These are phyloP conservation scores for Melanotaenia nigrans DNA, from an alignment of 2,797 vertebrate species.

Conservation along the genomic window DNA sequence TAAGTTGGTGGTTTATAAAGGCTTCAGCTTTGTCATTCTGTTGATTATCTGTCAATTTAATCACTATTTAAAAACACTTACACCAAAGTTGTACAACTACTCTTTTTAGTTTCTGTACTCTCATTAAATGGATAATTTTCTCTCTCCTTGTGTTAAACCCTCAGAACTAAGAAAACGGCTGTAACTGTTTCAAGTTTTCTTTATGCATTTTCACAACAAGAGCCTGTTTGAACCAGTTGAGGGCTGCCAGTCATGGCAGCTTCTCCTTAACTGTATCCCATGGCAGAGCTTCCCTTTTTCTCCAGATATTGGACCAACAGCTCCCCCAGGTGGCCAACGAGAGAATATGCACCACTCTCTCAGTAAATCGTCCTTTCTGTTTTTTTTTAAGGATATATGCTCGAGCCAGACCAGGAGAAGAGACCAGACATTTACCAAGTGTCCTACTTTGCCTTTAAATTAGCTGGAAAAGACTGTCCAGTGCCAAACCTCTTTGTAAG, in stretches of 20 bases:
- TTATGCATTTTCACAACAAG: constrained; percentile 13
- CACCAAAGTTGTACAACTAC: not conserved
- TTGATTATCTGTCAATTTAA: too few species aligned
- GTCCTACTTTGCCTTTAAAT: constrained; percentile 94
- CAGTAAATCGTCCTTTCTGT: not conserved
- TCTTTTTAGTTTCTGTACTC: not conserved
- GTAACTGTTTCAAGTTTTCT: not conserved
- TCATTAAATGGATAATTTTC: not conserved
- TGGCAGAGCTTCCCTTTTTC: not conserved
- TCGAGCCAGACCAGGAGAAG: constrained; percentile 93
- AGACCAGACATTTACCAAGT: constrained; percentile 98
- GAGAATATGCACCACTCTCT: constrained; percentile 1
- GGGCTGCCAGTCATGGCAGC: constrained; percentile 19
- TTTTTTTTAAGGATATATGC: constrained; percentile 90
- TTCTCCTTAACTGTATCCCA: constrained; percentile 27
- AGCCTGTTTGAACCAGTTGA: constrained; percentile 54
- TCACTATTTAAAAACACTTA: not conserved
- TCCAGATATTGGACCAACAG: constrained; percentile 39
- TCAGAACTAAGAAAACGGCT: not conserved
- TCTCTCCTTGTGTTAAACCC: too few species aligned
- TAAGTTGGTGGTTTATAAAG: constrained; percentile 79
- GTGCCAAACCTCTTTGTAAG: constrained; percentile 96
- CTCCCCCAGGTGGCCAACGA: constrained; percentile 65
- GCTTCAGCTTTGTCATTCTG: not conserved
- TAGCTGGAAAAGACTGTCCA: constrained; percentile 93